phyloP scores from a whole-genome alignment of 2,113 vertebrate genomes.

The Peromyscus leucopus region DNA sequence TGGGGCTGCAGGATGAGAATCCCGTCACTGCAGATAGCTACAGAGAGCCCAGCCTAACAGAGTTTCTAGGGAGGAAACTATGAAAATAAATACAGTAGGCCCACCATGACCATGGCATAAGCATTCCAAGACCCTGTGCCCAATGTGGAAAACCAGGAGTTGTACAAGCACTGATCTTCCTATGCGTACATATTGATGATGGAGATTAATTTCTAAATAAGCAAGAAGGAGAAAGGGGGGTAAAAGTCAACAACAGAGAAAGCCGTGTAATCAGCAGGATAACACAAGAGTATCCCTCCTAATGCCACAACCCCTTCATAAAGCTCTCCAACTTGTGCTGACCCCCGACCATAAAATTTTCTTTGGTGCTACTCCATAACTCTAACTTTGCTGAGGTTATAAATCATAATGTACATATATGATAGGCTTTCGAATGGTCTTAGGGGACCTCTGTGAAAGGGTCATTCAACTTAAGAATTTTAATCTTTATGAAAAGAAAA shows the following conservation, averaged over 20 bases:
- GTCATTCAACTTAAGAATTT: not conserved
- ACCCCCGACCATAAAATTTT: not conserved
- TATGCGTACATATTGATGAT: not conserved
- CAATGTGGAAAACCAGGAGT: fast-evolving
- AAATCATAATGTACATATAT: not conserved
- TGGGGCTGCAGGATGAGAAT: not conserved
- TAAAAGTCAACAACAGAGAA: not conserved
- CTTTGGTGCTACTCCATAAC: not conserved
- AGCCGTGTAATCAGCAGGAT: not conserved
- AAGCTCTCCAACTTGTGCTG: not conserved
- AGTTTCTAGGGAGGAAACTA: not conserved
- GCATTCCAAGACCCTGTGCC: not conserved
- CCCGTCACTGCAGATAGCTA: not conserved
- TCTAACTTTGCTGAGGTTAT: not conserved
- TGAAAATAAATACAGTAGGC: too few species aligned
- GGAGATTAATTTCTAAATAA: not conserved
- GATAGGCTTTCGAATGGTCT: not conserved
- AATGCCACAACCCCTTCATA: not conserved
- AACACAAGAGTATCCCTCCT: not conserved
- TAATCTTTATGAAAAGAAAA: not conserved
- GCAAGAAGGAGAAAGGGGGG: not conserved
- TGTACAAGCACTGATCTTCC: not conserved
- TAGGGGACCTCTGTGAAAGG: not conserved
- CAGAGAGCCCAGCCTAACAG: not conserved
- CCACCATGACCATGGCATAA: fast-evolving